Percentiles rank a stretch among this genome's conserved stretches.
Conservation (phyloP, 2,113 vertebrate species). For the Chaetodon auriga region DNA sequence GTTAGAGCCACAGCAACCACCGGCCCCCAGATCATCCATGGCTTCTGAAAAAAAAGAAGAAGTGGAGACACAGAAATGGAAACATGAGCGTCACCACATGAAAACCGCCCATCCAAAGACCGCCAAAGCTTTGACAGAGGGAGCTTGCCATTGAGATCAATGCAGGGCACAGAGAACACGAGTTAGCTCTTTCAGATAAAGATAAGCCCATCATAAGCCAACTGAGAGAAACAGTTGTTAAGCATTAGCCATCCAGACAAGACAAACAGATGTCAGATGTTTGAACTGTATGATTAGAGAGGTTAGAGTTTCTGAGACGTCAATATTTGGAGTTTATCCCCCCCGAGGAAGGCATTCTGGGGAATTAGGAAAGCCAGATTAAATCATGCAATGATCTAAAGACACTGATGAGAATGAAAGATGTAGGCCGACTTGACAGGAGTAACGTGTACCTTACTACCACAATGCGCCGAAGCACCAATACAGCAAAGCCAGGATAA, state of each 20-base stretch:
- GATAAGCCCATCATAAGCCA: constrained; percentile 57
- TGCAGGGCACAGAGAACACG: constrained; percentile 40
- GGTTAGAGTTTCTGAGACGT: constrained; percentile 59
- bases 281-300: constrained; percentile 69
- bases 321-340: constrained; percentile 11
- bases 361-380: constrained; percentile 58
- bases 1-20: constrained; percentile 93
- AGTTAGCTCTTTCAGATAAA: constrained; percentile 50
- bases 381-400: constrained; percentile 88
- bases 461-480: constrained; percentile 99
- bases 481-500: constrained; percentile 99
- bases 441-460: constrained; percentile 99
- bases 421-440: constrained; percentile 80
- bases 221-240: constrained; percentile 67
- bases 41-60: constrained; percentile 85
- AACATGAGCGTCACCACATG: constrained; percentile 34
- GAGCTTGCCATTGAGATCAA: constrained; percentile 53
- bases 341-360: constrained; percentile 54
- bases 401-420: constrained; percentile 88
- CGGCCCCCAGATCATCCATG: constrained; percentile 95
- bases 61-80: constrained; percentile 64
- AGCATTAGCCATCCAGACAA: constrained; percentile 79
- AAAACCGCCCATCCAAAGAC: constrained; percentile 26
- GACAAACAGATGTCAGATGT: constrained; percentile 88
- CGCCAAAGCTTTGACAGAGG: constrained; percentile 57